Evolutionary conservation across 2,797 vertebrate species (phyloP).

Genomic region (Vespertilio murinus): DNA sequence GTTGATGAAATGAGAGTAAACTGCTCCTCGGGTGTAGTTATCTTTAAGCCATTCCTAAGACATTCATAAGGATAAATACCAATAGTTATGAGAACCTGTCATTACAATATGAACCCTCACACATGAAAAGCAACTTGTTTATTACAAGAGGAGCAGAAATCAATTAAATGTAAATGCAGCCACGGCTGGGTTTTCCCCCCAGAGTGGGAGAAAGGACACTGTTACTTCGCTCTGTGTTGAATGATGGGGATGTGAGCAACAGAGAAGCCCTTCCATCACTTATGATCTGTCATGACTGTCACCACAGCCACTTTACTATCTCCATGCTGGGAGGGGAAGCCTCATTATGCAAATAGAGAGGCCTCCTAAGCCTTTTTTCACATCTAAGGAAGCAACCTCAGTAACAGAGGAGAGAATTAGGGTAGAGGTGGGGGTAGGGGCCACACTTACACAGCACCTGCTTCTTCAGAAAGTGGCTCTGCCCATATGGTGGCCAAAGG

Average conservation of each 20-base stretch:
- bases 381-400: neutral
- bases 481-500: conserved; percentile 95
- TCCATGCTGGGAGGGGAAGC: neutral
- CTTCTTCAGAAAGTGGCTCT: conserved; percentile 94
- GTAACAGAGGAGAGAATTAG: neutral
- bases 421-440: neutral
- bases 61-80: conserved; percentile 4
- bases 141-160: neutral
- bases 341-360: neutral
- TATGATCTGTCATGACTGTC: neutral
- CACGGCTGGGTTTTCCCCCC: neutral
- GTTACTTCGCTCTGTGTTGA: neutral
- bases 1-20: conserved; percentile 94
- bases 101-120: neutral
- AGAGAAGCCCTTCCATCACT: neutral
- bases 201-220: neutral
- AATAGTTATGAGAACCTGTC: neutral
- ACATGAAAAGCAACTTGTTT: conserved; percentile 6
- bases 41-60: conserved; percentile 92
- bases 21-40: conserved; percentile 95
- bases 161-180: neutral
- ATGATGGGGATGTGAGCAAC: neutral
- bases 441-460: conserved; percentile 90
- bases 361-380: neutral
- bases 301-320: neutral